These are phyloP conservation scores for Drosophila gunungcola DNA, from an alignment of 1,140 invertebrate species.

Conservation along the genomic window DNA sequence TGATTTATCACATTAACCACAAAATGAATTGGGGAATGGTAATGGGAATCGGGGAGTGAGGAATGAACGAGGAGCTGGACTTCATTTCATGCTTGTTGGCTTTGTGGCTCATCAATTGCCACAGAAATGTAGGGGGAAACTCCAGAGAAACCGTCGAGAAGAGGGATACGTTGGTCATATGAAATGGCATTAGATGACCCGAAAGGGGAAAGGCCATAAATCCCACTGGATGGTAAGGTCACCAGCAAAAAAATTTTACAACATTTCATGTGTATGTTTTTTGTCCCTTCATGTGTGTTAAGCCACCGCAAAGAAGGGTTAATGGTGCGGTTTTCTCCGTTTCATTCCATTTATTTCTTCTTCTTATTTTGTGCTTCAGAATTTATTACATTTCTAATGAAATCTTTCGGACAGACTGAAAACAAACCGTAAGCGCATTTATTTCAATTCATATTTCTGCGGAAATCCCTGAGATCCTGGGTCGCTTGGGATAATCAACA, in stretches of 20 bases:
- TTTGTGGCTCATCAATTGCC: slow-evolving; percentile 80
- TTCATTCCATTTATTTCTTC: slow-evolving; percentile 4
- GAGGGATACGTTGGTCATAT: slow-evolving; percentile 50
- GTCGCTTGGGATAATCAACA: slow-evolving; percentile 77
- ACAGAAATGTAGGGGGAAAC: slow-evolving; percentile 13
- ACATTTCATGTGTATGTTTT: slow-evolving; percentile 42
- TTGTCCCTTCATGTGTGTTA: slow-evolving; percentile 36
- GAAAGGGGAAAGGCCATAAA: slow-evolving; percentile 66
- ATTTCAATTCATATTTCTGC: slow-evolving; percentile 81
- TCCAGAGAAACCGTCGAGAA: slow-evolving; percentile 17
- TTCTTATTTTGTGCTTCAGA: slow-evolving; percentile 24
- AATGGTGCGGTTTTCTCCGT: slow-evolving; percentile 58
- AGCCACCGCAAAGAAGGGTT: slow-evolving; percentile 77
- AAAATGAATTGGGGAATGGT: slow-evolving; percentile 54
- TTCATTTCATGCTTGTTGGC: slow-evolving; percentile 82
- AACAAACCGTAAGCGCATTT: slow-evolving; percentile 73
- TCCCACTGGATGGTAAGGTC: slow-evolving; percentile 60
- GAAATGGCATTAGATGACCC: slow-evolving; percentile 75
- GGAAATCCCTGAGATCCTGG: slow-evolving; percentile 41
- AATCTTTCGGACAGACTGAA: slow-evolving; percentile 44
- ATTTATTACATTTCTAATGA: slow-evolving; percentile 80
- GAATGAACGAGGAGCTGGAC: slow-evolving; percentile 42
- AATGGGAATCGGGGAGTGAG: slow-evolving; percentile 13
- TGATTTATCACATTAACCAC: slow-evolving; percentile 83
- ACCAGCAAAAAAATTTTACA: slow-evolving; percentile 45